These are phyloP conservation scores for Drosophila bifasciata DNA, from an alignment of 1,140 invertebrate species.

Conservation along the genomic window DNA sequence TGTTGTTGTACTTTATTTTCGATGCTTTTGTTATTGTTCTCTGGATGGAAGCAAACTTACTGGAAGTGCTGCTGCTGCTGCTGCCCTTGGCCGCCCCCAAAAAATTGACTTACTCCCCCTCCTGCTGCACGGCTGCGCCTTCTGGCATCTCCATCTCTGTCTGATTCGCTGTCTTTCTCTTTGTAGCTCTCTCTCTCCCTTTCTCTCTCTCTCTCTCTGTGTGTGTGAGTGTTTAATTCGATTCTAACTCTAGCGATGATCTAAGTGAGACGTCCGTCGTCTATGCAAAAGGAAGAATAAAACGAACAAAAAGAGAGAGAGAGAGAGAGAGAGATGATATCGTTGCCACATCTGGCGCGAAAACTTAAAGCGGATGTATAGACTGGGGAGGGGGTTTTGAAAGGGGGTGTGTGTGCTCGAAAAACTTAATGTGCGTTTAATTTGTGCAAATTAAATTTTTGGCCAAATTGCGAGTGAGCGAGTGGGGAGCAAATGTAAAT, in stretches of 20 bases:
- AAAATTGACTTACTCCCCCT: constrained; percentile 11
- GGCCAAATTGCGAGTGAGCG: constrained; percentile 14
- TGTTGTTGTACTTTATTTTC: constrained; percentile 31
- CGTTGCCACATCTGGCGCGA: constrained; percentile 63
- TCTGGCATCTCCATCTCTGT: constrained; percentile 2
- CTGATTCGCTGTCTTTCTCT: too few species aligned
- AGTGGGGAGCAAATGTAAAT: constrained; percentile 36
- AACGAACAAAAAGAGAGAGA: constrained; percentile 3
- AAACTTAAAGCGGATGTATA: constrained; percentile 57
- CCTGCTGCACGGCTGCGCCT: constrained; percentile 15
- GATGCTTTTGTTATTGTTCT: constrained; percentile 37
- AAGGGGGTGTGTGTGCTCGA: constrained; percentile 22
- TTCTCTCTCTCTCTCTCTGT: background rate
- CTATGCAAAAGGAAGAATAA: constrained; percentile 46
- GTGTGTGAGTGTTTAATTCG: constrained; percentile 74
- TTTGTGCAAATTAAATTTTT: constrained; percentile 69
- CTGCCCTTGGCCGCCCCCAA: constrained; percentile 21
- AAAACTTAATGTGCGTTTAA: constrained; percentile 79
- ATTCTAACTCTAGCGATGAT: constrained; percentile 81
- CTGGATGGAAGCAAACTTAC: background rate
- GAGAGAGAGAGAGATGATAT: constrained; percentile 24
- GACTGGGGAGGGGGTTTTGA: constrained; percentile 15
- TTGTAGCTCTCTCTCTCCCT: constrained; percentile 15
- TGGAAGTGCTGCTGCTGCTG: constrained; percentile 19
- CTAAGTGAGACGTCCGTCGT: constrained; percentile 73